phyloP scores from a whole-genome alignment of 2,797 vertebrate species.

The Pipistrellus pipistrellus region DNA sequence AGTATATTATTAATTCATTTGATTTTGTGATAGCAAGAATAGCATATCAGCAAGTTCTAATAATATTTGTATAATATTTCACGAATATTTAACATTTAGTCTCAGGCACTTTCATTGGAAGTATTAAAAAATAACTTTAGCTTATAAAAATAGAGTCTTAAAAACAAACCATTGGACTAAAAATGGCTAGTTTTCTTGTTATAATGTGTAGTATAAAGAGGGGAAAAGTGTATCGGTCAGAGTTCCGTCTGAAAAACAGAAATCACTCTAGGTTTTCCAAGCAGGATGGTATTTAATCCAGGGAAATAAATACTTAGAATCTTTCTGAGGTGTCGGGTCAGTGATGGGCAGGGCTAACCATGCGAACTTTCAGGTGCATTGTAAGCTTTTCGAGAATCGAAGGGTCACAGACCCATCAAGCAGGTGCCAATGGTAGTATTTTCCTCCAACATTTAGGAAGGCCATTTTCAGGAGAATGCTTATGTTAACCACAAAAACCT shows the following conservation, averaged over 20 bases:
- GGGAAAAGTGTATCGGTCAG: not conserved
- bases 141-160: not conserved
- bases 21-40: conserved; percentile 59
- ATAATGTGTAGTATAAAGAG: not conserved
- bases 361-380: not conserved
- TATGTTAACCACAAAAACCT: not conserved
- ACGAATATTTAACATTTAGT: conserved; percentile 58
- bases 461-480: not conserved
- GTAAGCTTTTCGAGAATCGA: not conserved
- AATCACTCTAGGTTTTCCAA: not conserved
- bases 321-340: not conserved
- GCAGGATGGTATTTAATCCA: not conserved
- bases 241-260: not conserved
- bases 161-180: not conserved
- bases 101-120: conserved; percentile 49
- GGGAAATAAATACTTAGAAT: not conserved
- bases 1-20: conserved; percentile 71
- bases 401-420: not conserved
- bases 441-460: not conserved
- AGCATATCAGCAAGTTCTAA: conserved; percentile 29
- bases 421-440: not conserved
- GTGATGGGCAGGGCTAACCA: not conserved
- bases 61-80: conserved; percentile 65
- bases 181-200: conserved; percentile 8
- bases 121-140: conserved; percentile 26